Conservation (phyloP, 2,797 vertebrate genomes). For the Gallinago solitaria region DNA sequence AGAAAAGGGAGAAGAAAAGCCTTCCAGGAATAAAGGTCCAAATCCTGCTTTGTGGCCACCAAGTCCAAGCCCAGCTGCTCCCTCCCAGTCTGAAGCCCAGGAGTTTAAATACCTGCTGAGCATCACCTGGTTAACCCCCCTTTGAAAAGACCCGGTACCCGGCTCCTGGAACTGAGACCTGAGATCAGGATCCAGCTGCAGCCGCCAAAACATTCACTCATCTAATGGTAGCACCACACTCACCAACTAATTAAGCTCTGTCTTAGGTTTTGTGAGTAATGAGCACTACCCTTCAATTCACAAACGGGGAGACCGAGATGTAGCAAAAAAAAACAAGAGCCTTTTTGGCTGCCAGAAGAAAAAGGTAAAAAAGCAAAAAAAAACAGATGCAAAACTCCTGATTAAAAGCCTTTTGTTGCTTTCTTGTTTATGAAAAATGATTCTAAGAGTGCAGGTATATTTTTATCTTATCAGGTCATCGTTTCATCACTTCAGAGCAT, state of each 20-base stretch:
- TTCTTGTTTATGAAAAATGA: neutral
- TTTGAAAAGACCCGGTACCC: neutral
- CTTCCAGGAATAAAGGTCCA: neutral
- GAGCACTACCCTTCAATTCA: neutral
- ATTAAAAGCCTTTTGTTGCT: neutral
- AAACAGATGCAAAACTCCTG: neutral
- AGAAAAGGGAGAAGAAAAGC: neutral
- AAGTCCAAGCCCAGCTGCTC: neutral
- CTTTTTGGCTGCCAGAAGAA: neutral
- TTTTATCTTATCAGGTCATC: neutral
- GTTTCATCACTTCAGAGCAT: neutral
- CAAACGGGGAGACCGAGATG: neutral
- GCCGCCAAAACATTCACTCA: neutral
- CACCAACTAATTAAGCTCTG: neutral
- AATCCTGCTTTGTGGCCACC: neutral
- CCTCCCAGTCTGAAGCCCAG: neutral
- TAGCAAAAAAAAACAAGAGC: neutral
- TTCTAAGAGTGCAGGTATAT: neutral
- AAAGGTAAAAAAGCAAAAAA: neutral
- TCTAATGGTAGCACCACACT: neutral
- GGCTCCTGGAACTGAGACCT: neutral
- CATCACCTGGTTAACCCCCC: neutral
- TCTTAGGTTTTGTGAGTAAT: neutral
- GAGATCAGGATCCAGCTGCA: neutral
- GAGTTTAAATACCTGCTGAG: neutral